Base-by-base conservation (phyloP, 2,113 vertebrate genomes). In the Myotis davidii region DNA sequence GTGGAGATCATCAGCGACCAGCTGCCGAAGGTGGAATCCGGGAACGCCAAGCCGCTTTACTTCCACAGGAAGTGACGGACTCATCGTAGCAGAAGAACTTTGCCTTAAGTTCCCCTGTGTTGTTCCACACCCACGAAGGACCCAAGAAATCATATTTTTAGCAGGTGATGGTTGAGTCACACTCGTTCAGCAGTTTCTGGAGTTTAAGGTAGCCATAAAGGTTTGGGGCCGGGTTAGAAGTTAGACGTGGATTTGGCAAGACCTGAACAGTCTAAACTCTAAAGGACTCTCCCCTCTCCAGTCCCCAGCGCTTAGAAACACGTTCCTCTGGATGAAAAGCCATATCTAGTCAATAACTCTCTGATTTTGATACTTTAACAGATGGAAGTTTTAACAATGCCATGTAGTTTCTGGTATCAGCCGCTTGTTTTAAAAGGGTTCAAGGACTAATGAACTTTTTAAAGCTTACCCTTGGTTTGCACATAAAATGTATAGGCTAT, bases 1-100 rank as follows among this genome's bases (percentile, higher is more conserved):
- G 99, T 99, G 98, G 99, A 99, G 98, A 99, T 99, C 98, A 99
- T 99, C 98, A 99, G 99, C 79, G 99, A 99, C 98, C 99, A 99
- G 99, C 99, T 99, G 99, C 99, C 99, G 97, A 99, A 99, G 99
- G 99, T 99, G 99, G 99, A 99, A 97, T 99, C 99, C 2, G 99
- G 99, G 97, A 99, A 99, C 91, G 99, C 99, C 97, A 99, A 99
- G 98, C 99, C 99, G 92, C 99, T 99, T 95, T 99, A 99, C 99
- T 99, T 99, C 98, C 99, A 99, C 99, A 99, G 99, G 99, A 99
- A 99, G 99, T 99, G 99, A 99, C 95, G 70, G 97, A 88, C 96
- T 96, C 93, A 72, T 98, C 98, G 97, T 96, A 96, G 96, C 88
- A 96, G 98, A 98, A 98, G 98, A 99, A 98, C 98, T 99, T 98